These are phyloP conservation scores for Montipora cactus DNA, from an alignment of 64 coral and sea anemone species.

Conservation along the genomic window DNA sequence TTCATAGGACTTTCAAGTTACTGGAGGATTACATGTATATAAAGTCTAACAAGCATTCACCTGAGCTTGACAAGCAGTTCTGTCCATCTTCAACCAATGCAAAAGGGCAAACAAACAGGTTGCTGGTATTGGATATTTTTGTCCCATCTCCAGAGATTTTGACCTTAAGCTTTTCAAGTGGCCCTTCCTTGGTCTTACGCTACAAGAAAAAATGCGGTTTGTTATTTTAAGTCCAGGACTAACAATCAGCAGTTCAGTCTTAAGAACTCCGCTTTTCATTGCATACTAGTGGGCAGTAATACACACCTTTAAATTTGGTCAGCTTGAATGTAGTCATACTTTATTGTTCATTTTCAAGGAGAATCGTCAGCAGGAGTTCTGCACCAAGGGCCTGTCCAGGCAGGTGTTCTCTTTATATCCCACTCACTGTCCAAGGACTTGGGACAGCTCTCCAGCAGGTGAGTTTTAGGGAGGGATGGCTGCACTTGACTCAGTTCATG, in stretches of 20 bases:
- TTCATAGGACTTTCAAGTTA: not conserved
- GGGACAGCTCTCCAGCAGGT: not conserved
- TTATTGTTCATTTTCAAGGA: not conserved
- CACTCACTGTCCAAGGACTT: constrained; percentile 7
- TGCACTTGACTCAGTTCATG: not conserved
- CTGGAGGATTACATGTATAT: not conserved
- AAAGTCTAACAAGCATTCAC: not conserved
- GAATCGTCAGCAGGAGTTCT: not conserved
- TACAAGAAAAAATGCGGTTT: not conserved
- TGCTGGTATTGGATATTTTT: no score
- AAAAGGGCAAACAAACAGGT: no score
- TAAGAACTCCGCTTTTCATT: no score
- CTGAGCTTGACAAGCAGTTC: constrained; percentile 28
- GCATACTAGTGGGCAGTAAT: no score
- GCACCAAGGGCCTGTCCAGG: not conserved
- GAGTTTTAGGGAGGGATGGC: not conserved
- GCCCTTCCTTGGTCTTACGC: no score
- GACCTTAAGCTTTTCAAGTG: no score
- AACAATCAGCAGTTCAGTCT: no score
- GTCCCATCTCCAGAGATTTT: no score
- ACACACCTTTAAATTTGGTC: not conserved
- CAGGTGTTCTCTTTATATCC: not conserved
- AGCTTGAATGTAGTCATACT: not conserved
- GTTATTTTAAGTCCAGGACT: no score
- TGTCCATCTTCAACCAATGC: not conserved